Base-by-base conservation (phyloP, 2,113 vertebrate species). In the Prunella himalayana region DNA sequence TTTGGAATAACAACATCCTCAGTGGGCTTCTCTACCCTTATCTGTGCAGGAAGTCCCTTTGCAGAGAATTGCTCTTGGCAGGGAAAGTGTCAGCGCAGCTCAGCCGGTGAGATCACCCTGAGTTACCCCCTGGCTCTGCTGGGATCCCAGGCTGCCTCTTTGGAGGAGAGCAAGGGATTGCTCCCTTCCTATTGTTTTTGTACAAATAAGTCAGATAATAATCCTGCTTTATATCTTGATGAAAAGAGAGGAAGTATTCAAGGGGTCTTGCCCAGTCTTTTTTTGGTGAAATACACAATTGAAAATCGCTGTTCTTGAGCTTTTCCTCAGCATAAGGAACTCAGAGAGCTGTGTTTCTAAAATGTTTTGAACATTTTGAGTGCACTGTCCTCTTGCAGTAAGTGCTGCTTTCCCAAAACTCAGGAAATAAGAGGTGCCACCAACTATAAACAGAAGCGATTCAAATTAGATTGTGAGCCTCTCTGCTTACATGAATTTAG, bases 21-120 rank as follows among this genome's bases (percentile, higher is more conserved):
- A 68, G 76, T 15, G 60, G 61, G 88, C 30, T 94, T 39, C 79
- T 88, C 68, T 81, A 20, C 25, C 75, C 78, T 95, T 95, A 93
- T 96, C 95, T 82, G 83, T 30, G 30, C 95, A 88, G 93, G 95
- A 97, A 94, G 94, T 90, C 37, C 92, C 95, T 96, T 88, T 86
- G 83, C 91, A 93, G 91, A 90, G 97, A 77, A 94, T 94, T 95
- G 83, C 92, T 89, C 73, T 95, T 96, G 96, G 95, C 95, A 94
- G 88, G 56, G 92, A 75, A 65, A 80, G 82, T 44, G 87, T 93
- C 90, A 81, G 94, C 10, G 10, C 44, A 33, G 92, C 82, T 95
- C 81, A 31, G 81, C 25, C 2, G 47, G 57, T 97, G 96, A 96
- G 93, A 78, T 97, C 95, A 94, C 76, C 15, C 4, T 28, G 15